Evolutionary conservation across 2,113 vertebrate species (phyloP), one percentile per base, ranked within the genome.

Genomic region (Synodontis membranacea): DNA sequence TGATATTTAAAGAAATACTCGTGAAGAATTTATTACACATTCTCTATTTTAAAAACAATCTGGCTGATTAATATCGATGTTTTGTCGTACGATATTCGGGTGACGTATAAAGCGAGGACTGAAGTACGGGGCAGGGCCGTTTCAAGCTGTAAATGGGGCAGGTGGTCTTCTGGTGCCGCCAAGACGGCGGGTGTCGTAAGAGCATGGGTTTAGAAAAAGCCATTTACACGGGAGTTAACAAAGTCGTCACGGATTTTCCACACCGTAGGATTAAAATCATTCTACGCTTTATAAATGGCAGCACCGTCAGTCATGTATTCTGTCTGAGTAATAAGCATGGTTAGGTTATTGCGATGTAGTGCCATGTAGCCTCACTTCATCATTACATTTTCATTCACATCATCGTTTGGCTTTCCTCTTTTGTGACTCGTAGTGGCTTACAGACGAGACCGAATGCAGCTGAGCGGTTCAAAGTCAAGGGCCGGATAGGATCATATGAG

Each of bases 1-100:
- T 56, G 64, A 80, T 85, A 89, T 89, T 84, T 89, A 64, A 84
- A 90, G 48, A 58, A 80, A 54, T 89, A 68, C 42, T 75, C 58
- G 84, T 85, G 37, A 84, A 80, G 34, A 87, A 83, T 83, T 72
- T 52, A 21, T 80, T 68, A 83, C 31, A 50, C 76, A 46, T 48
- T 62, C 31, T 86, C 21, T 14, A 66, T 84, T 74, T 46, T 56
- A 52, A 86, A 86, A 44, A 25, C n/a, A 50, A 56, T 56, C 52
- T 54, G 28, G 82, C 8, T 50, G 62, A 70, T 74, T 80, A 19
- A 84, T 80, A n/a, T 68, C 19, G 21, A 62, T 37, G 8, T 78
- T 39, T 62, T 85, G 46, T n/a, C 54, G 34, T 12, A 64, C 5
- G 44, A n/a, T 12, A 46, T 62, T 80, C 54, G 37, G 15, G 28